phyloP scores from a whole-genome alignment of 2,888 invertebrate genomes.

The Nycteola revayana region DNA sequence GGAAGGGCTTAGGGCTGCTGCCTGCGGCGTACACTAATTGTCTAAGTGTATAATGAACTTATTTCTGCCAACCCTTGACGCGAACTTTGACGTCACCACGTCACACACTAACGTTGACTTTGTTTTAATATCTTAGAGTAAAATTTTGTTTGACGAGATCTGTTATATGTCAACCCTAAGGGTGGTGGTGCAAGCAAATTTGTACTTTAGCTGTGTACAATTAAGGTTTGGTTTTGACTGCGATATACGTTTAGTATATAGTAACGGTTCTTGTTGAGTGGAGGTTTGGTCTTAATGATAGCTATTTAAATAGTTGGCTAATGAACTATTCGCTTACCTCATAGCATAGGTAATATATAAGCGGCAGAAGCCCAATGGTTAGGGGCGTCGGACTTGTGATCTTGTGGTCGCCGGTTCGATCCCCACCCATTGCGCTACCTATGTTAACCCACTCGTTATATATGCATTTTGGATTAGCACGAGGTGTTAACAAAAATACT shows the following conservation, averaged over 20 bases:
- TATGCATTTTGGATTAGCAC: no score
- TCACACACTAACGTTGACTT: constrained; percentile 30
- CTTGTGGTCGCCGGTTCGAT: no score
- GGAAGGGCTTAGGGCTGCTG: constrained; percentile 64
- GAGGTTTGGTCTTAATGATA: no score
- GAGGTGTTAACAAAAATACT: no score
- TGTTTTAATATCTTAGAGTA: constrained; percentile 30
- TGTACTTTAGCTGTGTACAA: rapidly evolving
- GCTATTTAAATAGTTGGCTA: no score
- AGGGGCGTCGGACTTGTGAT: no score
- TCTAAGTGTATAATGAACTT: constrained; percentile 80
- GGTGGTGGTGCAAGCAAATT: constrained; percentile 1
- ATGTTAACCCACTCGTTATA: no score
- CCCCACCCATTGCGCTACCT: no score
- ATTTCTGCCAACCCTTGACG: constrained; percentile 63
- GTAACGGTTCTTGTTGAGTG: constrained; percentile 53
- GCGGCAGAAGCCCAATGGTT: no score
- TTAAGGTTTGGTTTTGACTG: constrained; percentile 33
- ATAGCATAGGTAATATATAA: no score
- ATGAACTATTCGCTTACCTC: no score
- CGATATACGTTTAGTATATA: constrained; percentile 29
- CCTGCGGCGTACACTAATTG: constrained; percentile 76
- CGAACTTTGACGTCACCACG: constrained; percentile 35
- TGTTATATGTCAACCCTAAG: constrained; percentile 23
- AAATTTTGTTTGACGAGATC: constrained; percentile 34